Base-by-base conservation (phyloP, 2,113 vertebrate species). In the Catharus minimus region DNA sequence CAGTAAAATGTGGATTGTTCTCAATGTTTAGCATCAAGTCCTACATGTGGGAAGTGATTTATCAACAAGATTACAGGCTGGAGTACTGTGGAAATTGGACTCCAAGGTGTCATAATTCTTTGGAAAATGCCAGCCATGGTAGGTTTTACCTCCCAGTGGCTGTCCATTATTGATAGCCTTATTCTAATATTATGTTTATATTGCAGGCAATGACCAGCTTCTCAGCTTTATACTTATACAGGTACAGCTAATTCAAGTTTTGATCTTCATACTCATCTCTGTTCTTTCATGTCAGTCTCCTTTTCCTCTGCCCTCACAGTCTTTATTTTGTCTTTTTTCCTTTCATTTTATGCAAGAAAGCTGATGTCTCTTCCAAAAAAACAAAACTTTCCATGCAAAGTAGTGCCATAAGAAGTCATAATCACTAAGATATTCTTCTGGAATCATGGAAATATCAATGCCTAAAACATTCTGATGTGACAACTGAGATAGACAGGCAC, bases 141-240 rank as follows among this genome's bases (percentile, higher is more conserved):
- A 93, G 46, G 15, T 53, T 92, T 93, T 95, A n/a, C 82, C 73
- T 93, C 77, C 61, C 86, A 92, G 82, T 0, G 5, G 69, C 38
- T 78, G 88, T 88, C 88, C 86, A 75, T 83, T 95, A 94, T 86
- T 94, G 82, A 88, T 95, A 83, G 76, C 38, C 33, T 94, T 92
- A 95, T 88, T 95, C 74, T 90, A 93, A 95, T 94, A 53, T 72
- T 86, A 72, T 75, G 33, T 88, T 95, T 73, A 55, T 49, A 67
- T 78, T 86, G 73, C 80, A 91, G 93, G 88, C 89, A 91, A 66
- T 91, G 72, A 86, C 85, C 82, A 43, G 30, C 47, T 83, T 88
- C 47, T 88, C 64, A 83, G 33, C 32, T 80, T 62, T 89, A 73
- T 83, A 61, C 30, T 83, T 82, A 36, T 3, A 43, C 16, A 80